phyloP scores from a whole-genome alignment of 2,888 invertebrate species.

The Nomada fucata region DNA sequence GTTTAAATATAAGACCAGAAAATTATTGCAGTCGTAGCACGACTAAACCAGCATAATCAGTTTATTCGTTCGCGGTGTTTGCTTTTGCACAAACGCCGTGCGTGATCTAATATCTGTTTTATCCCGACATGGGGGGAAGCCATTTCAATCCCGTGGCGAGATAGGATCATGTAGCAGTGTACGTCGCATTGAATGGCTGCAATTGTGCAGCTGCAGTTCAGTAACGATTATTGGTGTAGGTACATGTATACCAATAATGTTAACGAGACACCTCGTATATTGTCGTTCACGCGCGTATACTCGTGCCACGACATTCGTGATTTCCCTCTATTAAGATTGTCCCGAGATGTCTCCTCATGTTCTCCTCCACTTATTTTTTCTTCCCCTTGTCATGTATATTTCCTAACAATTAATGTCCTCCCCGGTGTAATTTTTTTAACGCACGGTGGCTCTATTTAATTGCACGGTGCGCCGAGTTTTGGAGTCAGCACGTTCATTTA shows the following conservation, averaged over 20 bases:
- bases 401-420: too few species aligned
- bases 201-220: constrained; percentile 65
- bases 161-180: constrained; percentile 56
- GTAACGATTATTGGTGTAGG: constrained; percentile 67
- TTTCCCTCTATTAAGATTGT: constrained; percentile 43
- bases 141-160: constrained; percentile 52
- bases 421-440: too few species aligned
- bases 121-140: constrained; percentile 35
- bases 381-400: background rate
- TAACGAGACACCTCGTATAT: constrained; percentile 65
- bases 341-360: background rate
- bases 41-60: constrained; percentile 32
- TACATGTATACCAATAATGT: constrained; percentile 65
- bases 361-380: background rate
- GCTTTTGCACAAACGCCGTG: constrained; percentile 8
- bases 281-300: constrained; percentile 38
- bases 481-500: too few species aligned
- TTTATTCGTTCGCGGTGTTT: constrained; percentile 29
- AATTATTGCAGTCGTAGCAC: background rate
- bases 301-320: constrained; percentile 36
- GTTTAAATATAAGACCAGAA: background rate
- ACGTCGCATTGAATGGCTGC: constrained; percentile 55
- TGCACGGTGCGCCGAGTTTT: too few species aligned
- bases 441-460: too few species aligned
- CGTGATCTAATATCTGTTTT: constrained; percentile 55